Evolutionary conservation across 2,797 vertebrate species (phyloP).

Genomic region (Pogoniulus pusillus): DNA sequence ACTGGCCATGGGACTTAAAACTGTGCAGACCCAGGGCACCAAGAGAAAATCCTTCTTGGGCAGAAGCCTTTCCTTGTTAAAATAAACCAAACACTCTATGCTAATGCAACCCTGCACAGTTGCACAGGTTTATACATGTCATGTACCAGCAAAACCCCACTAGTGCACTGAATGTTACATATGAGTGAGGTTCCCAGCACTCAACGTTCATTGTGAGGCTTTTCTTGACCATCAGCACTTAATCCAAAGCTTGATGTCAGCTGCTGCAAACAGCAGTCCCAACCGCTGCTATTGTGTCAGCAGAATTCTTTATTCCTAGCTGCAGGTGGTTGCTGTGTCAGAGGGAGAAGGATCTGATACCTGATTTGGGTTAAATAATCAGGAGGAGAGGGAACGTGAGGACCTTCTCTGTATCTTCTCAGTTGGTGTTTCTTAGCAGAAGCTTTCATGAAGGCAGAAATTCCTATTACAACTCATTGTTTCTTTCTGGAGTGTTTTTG

Average conservation of each 20-base stretch:
- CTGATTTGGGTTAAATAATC: background rate
- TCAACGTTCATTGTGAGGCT: background rate
- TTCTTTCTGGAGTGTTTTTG: background rate
- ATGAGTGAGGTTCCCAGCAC: background rate
- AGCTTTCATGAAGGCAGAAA: background rate
- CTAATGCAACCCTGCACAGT: background rate
- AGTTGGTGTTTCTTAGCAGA: background rate
- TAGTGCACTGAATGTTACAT: background rate
- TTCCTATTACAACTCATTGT: background rate
- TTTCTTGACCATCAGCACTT: background rate
- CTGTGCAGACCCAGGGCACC: background rate
- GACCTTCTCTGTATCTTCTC: background rate
- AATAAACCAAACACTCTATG: background rate
- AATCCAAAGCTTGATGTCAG: background rate
- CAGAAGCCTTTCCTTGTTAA: background rate
- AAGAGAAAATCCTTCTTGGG: slow-evolving; percentile 15
- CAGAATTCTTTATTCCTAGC: background rate
- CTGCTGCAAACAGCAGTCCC: background rate
- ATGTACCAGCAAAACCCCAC: background rate
- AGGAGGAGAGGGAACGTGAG: background rate
- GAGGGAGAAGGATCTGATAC: background rate
- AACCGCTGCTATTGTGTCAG: background rate
- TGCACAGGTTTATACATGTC: slow-evolving; percentile 4
- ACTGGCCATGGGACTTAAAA: background rate
- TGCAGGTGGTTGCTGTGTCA: background rate